These are phyloP conservation scores for Agrypnus murinus DNA, from an alignment of 2,888 invertebrate species.

Conservation along the genomic window DNA sequence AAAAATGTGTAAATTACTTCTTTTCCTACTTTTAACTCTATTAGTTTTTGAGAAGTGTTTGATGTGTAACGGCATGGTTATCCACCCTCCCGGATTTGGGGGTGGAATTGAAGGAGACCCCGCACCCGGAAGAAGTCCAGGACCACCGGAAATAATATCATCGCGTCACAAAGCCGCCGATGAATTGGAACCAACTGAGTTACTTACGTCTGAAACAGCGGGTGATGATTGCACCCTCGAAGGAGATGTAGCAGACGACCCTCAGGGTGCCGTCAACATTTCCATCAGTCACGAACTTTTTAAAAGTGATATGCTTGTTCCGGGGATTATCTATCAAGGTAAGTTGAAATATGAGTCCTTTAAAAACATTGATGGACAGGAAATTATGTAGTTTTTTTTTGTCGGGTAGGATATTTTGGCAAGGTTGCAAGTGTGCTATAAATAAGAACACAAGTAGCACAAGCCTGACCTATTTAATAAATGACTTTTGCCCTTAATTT, in stretches of 20 bases:
- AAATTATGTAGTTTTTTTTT: background rate
- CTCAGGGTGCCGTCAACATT: constrained; percentile 72
- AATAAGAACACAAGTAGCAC: constrained; percentile 32
- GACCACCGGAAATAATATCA: constrained; percentile 71
- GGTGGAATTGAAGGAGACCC: constrained; percentile 76
- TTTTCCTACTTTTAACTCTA: constrained; percentile 36
- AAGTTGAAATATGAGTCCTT: constrained; percentile 61
- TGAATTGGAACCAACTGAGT: constrained; percentile 43
- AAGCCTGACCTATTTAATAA: constrained; percentile 17
- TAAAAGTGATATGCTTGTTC: constrained; percentile 71
- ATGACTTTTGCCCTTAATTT: constrained; percentile 27
- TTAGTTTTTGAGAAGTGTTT: constrained; percentile 34
- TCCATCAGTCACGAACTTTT: constrained; percentile 74
- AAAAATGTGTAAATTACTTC: constrained; percentile 20
- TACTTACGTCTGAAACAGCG: constrained; percentile 45
- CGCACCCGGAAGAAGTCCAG: constrained; percentile 80
- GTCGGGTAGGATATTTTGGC: background rate
- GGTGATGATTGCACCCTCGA: constrained; percentile 50
- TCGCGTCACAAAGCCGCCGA: constrained; percentile 32
- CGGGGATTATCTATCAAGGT: constrained; percentile 76
- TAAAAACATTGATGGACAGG: background rate
- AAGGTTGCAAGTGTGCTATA: constrained; percentile 12
- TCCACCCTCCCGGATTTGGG: constrained; percentile 61
- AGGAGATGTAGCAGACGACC: constrained; percentile 69
- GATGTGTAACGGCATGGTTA: constrained; percentile 55